Conservation (phyloP, 1,140 invertebrate species). For the Halesus radiatus region DNA sequence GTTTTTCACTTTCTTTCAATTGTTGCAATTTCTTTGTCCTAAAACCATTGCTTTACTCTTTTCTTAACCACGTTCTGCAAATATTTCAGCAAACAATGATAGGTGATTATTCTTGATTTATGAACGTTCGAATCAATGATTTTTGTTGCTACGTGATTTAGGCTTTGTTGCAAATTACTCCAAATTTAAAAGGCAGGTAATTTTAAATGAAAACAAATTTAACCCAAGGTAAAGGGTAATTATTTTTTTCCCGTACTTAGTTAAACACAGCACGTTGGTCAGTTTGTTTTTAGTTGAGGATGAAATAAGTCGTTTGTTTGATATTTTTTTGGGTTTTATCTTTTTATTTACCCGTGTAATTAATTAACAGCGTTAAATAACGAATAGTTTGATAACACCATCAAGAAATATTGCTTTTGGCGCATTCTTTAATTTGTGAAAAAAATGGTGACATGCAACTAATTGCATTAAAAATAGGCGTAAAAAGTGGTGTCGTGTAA, state of each 20-base stretch:
- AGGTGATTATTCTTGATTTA: conserved; percentile 10
- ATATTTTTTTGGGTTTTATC: too few species aligned
- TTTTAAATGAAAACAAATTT: neutral
- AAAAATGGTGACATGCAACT: too few species aligned
- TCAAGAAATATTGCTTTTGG: too few species aligned
- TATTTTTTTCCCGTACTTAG: neutral
- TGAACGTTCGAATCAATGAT: neutral
- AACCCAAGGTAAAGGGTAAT: neutral
- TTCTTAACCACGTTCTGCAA: conserved; percentile 35
- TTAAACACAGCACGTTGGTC: neutral
- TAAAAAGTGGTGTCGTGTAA: too few species aligned
- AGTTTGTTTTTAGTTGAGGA: conserved; percentile 7
- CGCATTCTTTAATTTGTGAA: too few species aligned
- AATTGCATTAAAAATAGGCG: too few species aligned
- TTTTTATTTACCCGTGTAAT: too few species aligned
- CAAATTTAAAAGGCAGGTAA: neutral
- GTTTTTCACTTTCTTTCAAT: conserved; percentile 9
- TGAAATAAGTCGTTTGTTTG: neutral
- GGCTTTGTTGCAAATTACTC: neutral
- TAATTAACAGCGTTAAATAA: too few species aligned
- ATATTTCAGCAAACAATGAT: conserved; percentile 25
- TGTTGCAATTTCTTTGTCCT: neutral
- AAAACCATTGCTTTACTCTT: conserved; percentile 7
- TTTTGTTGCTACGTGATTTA: neutral
- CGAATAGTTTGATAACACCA: too few species aligned